A percentile compares a stretch with the other conserved stretches of the same genome.
These are phyloP conservation scores for Cybosia mesomella DNA, from an alignment of 2,888 invertebrate genomes.

Conservation along the genomic window DNA sequence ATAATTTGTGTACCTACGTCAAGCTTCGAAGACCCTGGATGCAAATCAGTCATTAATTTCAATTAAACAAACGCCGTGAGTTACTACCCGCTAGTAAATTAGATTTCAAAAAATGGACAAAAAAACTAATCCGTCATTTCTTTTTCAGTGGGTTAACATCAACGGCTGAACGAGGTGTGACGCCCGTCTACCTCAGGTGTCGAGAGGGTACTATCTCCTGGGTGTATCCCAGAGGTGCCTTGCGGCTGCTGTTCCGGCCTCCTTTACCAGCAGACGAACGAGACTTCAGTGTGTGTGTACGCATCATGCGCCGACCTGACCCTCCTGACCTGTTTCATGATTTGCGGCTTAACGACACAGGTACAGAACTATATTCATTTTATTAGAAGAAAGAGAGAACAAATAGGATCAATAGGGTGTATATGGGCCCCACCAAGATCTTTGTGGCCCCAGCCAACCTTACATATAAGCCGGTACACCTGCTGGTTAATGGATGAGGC, in stretches of 20 bases:
- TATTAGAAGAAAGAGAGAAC: not conserved
- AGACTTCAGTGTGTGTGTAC: conserved; percentile 91
- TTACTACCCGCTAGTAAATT: not conserved
- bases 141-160: conserved; percentile 87
- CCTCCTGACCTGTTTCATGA: conserved; percentile 87
- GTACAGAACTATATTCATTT: conserved; percentile 48
- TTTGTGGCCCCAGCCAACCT: too few species aligned
- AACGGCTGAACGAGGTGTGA: conserved; percentile 88
- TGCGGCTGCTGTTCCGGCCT: conserved; percentile 89
- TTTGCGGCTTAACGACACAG: conserved; percentile 71
- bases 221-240: conserved; percentile 91
- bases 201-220: conserved; percentile 91
- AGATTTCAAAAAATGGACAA: not conserved
- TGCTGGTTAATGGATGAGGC: too few species aligned
- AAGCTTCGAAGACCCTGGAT: too few species aligned
- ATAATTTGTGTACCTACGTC: too few species aligned
- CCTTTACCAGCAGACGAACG: conserved; percentile 86
- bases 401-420: too few species aligned
- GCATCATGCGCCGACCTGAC: conserved; percentile 85
- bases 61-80: not conserved
- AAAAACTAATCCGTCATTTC: conserved; percentile 14
- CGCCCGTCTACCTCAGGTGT: conserved; percentile 92
- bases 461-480: too few species aligned
- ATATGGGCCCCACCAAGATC: too few species aligned
- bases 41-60: too few species aligned